Evolutionary conservation across 2,113 vertebrate genomes (phyloP).

Genomic region (Aix galericulata): DNA sequence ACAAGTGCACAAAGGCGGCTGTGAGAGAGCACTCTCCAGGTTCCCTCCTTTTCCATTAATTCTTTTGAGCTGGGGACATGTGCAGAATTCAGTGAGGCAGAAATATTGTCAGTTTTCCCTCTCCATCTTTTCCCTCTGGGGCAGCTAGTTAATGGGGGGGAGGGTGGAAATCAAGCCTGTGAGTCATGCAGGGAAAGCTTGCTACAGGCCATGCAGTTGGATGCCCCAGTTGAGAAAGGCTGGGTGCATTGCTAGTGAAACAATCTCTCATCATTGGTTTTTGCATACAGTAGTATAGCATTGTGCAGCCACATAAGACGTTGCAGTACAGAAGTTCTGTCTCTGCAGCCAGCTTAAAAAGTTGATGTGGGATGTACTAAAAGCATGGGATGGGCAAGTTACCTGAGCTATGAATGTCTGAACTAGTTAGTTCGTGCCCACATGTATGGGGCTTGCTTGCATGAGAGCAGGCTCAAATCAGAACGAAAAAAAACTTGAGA

Average conservation of each 20-base stretch:
- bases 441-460: fast-evolving
- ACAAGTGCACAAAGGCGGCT: background rate
- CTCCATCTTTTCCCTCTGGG: background rate
- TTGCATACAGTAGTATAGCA: background rate
- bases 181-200: constrained; percentile 24
- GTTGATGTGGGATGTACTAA: background rate
- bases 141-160: background rate
- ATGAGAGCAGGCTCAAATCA: background rate
- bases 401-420: background rate
- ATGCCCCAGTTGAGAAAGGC: background rate
- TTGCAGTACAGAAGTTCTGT: background rate
- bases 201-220: background rate
- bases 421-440: background rate
- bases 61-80: background rate
- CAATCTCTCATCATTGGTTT: background rate
- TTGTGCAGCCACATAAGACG: background rate
- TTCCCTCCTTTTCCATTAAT: background rate
- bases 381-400: background rate
- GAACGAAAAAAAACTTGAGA: background rate
- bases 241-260: background rate
- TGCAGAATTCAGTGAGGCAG: constrained; percentile 32
- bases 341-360: background rate
- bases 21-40: background rate
- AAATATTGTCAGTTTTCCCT: background rate
- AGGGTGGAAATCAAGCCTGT: background rate